phyloP scores from a whole-genome alignment of 2,888 invertebrate species.

The Dynastes maya region DNA sequence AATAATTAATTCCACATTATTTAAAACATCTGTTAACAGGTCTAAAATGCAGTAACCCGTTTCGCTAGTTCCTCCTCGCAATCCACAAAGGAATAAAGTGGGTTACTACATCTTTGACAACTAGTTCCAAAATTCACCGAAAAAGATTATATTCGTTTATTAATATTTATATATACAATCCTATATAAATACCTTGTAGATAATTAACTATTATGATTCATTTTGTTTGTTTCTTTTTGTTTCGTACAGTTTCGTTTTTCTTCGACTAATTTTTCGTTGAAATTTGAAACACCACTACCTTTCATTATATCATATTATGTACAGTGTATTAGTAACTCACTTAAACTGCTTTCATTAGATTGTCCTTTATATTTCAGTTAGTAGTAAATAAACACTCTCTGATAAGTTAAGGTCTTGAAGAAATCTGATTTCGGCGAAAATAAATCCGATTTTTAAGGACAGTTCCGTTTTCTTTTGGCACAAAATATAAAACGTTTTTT shows the following conservation, averaged over 20 bases:
- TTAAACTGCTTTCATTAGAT: constrained; percentile 37
- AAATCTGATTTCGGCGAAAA: constrained; percentile 43
- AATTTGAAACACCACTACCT: constrained; percentile 66
- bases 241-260: constrained; percentile 26
- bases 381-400: constrained; percentile 32
- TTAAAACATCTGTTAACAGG: constrained; percentile 65
- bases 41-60: constrained; percentile 54
- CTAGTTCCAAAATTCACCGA: constrained; percentile 68
- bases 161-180: constrained; percentile 55
- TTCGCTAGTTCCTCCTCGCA: constrained; percentile 22
- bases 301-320: constrained; percentile 51
- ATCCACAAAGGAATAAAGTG: constrained; percentile 11
- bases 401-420: not conserved
- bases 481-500: constrained; percentile 50
- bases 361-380: constrained; percentile 43
- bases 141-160: constrained; percentile 58
- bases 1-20: constrained; percentile 68
- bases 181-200: constrained; percentile 54
- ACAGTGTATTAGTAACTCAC: constrained; percentile 32
- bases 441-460: constrained; percentile 10
- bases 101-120: constrained; percentile 37
- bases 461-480: constrained; percentile 50
- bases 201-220: constrained; percentile 48
- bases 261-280: constrained; percentile 65
- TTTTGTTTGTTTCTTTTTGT: constrained; percentile 37